Base-by-base conservation (phyloP, 1,140 invertebrate genomes). In the Drosophila triauraria region DNA sequence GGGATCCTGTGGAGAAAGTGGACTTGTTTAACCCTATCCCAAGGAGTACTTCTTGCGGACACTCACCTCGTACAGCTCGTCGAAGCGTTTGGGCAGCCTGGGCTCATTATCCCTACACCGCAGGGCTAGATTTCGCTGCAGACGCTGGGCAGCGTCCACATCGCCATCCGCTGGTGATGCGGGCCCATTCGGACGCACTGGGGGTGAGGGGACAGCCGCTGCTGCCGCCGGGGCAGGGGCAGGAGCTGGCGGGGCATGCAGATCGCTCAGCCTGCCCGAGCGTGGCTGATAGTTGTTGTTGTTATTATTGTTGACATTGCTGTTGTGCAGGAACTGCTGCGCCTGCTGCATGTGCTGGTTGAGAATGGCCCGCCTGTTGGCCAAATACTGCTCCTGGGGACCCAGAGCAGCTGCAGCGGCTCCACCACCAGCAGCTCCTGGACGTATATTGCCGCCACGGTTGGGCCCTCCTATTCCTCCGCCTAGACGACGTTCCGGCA, bases 31-130 rank as follows among this genome's bases (percentile, higher is more conserved):
- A 1, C 2, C 17, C 6, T 2, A 5, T 5, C 46, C 13, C 30
- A 5, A 4, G n/a, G n/a, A n/a, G 20, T 13, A 17, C 2, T 15
- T 35, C 35, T 54, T 10, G 1, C 1, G 7, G 4, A n/a, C 0
- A 48, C 78, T 75, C 8, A 92, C 91, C 71, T 92, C 91, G 47
- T 90, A 91, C 20, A 88, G 71, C 56, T 93, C 92, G 59, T 92
- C 91, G 27, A 93, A 93, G 20, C 92, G 85, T 56, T 92, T 92
- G 48, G 92, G 92, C 25, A 93, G 56, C 57, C 88, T 57, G 1
- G 91, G 91, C 46, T 93, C 91, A 56, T 92, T 91, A 32, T 93
- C 92, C 13, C 92, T 80, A 58, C 90, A 92, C 9, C 92, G 78
- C 17, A 93, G 60, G 2, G 92, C 92, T 23, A 93, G 58, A 63